Conservation (phyloP, 1,140 invertebrate species). For the Helicoverpa armigera region DNA sequence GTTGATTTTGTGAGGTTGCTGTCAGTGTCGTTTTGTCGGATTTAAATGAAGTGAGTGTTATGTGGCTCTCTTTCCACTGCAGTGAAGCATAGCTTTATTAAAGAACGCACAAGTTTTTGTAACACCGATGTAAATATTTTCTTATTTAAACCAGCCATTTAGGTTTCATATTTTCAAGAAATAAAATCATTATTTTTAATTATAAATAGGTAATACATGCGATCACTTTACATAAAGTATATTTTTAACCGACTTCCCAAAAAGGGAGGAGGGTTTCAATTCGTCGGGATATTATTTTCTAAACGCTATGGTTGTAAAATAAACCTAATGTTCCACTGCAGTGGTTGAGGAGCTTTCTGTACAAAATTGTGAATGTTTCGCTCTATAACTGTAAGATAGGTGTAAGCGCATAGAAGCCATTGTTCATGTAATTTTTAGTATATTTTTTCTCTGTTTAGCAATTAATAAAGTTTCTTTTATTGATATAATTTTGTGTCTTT, state of each 20-base stretch:
- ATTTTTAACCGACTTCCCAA: too few relatives aligned
- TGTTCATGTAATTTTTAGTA: constrained; percentile 73
- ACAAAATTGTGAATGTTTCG: constrained; percentile 51
- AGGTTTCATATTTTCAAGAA: too few relatives aligned
- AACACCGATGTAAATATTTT: background rate
- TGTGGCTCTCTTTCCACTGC: constrained; percentile 14
- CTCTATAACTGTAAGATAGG: constrained; percentile 57
- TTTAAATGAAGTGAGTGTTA: constrained; percentile 15
- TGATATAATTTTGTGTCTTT: constrained; percentile 61
- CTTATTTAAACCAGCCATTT: too few relatives aligned
- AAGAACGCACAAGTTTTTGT: constrained; percentile 29
- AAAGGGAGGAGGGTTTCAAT: too few relatives aligned
- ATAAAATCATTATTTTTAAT: too few relatives aligned
- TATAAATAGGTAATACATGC: too few relatives aligned
- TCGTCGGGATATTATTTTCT: too few relatives aligned
- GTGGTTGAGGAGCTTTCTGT: constrained; percentile 22
- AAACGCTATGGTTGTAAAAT: background rate
- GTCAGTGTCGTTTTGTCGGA: constrained; percentile 28
- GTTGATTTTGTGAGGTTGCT: constrained; percentile 32
- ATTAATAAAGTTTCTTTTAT: constrained; percentile 81
- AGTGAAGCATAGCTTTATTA: background rate
- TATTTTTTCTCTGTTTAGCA: constrained; percentile 76
- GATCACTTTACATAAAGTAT: too few relatives aligned
- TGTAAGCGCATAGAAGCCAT: constrained; percentile 74
- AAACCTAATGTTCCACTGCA: background rate